Percentiles rank a stretch among this genome's conserved stretches.
phyloP scores from a whole-genome alignment of 2,888 invertebrate genomes.

The Hirtodrosophila confusa region DNA sequence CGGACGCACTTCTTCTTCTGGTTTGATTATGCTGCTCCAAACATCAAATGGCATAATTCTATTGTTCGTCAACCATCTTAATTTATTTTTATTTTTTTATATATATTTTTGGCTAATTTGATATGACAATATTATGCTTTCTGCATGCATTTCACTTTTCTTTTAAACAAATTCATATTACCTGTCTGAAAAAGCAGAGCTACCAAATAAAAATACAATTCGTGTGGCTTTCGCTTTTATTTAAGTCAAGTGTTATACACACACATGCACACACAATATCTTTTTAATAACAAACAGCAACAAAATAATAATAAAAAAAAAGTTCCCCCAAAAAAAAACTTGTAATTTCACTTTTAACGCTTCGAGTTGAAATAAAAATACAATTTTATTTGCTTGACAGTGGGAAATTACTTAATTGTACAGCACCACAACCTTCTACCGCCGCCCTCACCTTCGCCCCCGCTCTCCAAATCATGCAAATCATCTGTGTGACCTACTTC shows the following conservation, averaged over 20 bases:
- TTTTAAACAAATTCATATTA: conserved; percentile 58
- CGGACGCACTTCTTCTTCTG: conserved; percentile 43
- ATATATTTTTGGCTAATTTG: conserved; percentile 56
- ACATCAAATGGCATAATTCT: conserved; percentile 78
- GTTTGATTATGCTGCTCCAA: conserved; percentile 47
- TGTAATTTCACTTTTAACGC: conserved; percentile 77
- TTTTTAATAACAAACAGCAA: conserved; percentile 58
- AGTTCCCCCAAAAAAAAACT: conserved; percentile 45
- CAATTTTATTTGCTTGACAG: conserved; percentile 39
- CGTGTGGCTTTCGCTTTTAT: conserved; percentile 75
- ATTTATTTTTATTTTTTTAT: conserved; percentile 13
- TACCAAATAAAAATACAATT: conserved; percentile 47
- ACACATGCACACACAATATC: conserved; percentile 35
- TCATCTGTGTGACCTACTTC: conserved; percentile 69
- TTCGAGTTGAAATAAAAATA: conserved; percentile 54
- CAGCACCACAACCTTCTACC: too few species aligned
- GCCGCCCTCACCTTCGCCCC: too few species aligned
- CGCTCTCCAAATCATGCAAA: conserved; percentile 53
- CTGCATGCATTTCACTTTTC: conserved; percentile 76
- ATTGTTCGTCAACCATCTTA: conserved; percentile 47
- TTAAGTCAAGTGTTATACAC: conserved; percentile 52
- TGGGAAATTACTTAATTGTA: conserved; percentile 76
- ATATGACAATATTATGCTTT: conserved; percentile 58
- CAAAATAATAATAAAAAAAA: conserved; percentile 25
- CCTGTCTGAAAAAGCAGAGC: conserved; percentile 10